These are phyloP conservation scores for Formica selysi DNA, from an alignment of 1,140 invertebrate species.

Conservation along the genomic window DNA sequence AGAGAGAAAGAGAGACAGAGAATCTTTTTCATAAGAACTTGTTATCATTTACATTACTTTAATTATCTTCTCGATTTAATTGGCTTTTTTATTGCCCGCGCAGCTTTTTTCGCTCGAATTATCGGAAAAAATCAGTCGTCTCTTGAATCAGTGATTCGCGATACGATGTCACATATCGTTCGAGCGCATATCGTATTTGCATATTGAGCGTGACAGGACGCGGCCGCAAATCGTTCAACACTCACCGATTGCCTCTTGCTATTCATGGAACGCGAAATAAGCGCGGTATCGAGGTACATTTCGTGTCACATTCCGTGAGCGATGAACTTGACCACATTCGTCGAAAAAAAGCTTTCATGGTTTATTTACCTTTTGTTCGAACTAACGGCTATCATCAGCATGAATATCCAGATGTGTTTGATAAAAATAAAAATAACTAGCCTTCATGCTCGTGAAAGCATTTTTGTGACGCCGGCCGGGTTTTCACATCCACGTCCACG, in stretches of 20 bases:
- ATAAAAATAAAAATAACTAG: too few species aligned
- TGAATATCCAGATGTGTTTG: too few species aligned
- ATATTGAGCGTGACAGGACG: slow-evolving; percentile 39
- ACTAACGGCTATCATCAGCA: not conserved
- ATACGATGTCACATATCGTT: slow-evolving; percentile 9
- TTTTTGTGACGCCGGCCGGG: too few species aligned
- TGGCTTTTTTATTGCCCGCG: slow-evolving; percentile 28
- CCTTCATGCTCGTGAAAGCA: too few species aligned
- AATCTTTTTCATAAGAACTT: slow-evolving; percentile 23
- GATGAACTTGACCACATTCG: slow-evolving; percentile 48
- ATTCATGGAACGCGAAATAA: slow-evolving; percentile 57
- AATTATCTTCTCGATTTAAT: slow-evolving; percentile 49
- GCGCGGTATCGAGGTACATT: not conserved
- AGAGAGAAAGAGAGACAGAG: not conserved
- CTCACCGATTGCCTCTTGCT: slow-evolving; percentile 43
- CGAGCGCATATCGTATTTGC: slow-evolving; percentile 27
- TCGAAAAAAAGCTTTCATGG: not conserved
- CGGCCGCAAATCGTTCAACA: slow-evolving; percentile 43
- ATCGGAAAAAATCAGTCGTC: slow-evolving; percentile 2
- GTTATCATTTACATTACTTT: slow-evolving; percentile 3
- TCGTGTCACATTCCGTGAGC: not conserved
- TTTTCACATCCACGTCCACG: too few species aligned
- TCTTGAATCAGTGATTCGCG: not conserved
- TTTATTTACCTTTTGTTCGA: slow-evolving; percentile 18
- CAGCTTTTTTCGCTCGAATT: not conserved